Conservation (phyloP, 2,888 invertebrate genomes). For the Clusia tigrina region DNA sequence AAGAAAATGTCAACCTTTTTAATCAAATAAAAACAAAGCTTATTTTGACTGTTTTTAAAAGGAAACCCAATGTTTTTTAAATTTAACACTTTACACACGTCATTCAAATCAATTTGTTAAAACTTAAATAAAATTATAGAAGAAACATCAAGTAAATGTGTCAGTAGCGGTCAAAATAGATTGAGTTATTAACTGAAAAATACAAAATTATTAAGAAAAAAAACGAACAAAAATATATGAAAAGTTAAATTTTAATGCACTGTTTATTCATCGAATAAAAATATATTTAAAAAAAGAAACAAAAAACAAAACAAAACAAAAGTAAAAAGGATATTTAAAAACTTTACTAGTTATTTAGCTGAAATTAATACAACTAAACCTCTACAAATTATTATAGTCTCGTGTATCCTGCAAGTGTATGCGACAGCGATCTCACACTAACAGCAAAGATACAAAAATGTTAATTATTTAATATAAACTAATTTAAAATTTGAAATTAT, state of each 20-base stretch:
- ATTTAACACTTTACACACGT: conserved; percentile 17
- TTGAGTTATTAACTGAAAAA: conserved; percentile 45
- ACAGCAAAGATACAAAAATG: no score
- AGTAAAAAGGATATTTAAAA: conserved; percentile 21
- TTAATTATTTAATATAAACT: no score
- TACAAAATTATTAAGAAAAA: conserved; percentile 26
- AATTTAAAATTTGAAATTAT: no score
- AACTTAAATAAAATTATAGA: conserved; percentile 30
- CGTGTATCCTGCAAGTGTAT: no score
- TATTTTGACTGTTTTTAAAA: conserved; percentile 34
- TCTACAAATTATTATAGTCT: conserved; percentile 14
- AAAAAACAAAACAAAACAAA: conserved; percentile 27
- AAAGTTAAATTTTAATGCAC: conserved; percentile 40
- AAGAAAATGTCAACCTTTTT: conserved; percentile 22
- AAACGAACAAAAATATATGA: conserved; percentile 26
- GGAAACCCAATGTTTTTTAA: conserved; percentile 1
- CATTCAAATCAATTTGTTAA: conserved; percentile 19
- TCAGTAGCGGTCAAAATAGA: conserved; percentile 10
- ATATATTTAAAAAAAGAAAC: conserved; percentile 26
- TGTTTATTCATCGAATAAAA: conserved; percentile 60
- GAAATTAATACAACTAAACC: conserved; percentile 19
- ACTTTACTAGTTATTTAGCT: conserved; percentile 26
- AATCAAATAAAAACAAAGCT: conserved; percentile 29
- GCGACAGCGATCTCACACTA: no score
- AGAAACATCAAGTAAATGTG: conserved; percentile 16